Conservation (phyloP, 1,140 invertebrate species). For the Sesamia nonagrioides region DNA sequence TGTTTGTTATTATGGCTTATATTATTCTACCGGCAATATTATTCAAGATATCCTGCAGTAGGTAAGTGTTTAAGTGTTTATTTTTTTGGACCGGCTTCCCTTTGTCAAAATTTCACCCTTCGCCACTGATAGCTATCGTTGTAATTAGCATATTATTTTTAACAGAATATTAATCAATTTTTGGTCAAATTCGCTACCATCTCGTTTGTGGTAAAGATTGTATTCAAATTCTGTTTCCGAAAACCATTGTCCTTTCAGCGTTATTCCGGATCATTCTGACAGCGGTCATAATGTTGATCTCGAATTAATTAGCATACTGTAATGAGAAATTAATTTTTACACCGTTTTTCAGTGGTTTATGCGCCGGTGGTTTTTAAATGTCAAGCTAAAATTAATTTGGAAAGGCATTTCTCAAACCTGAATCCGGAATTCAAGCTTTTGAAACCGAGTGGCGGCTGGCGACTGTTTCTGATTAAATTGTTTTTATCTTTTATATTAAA, state of each 20-base stretch:
- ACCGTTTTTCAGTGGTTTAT: slow-evolving; percentile 14
- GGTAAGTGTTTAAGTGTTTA: too few species aligned
- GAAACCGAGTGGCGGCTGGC: not conserved
- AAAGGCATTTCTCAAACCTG: not conserved
- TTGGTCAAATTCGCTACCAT: not conserved
- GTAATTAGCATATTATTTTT: too few species aligned
- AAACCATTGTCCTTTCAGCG: not conserved
- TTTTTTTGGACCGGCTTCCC: too few species aligned
- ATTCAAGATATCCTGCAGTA: too few species aligned
- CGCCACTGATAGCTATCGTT: too few species aligned
- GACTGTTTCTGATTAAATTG: not conserved
- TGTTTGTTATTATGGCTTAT: too few species aligned
- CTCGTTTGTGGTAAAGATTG: not conserved
- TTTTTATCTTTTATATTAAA: too few species aligned
- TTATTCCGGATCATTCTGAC: slow-evolving; percentile 30
- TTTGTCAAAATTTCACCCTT: too few species aligned
- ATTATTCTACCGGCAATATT: too few species aligned
- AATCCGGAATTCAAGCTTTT: not conserved
- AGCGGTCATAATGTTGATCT: slow-evolving; percentile 36
- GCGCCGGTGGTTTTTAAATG: slow-evolving; percentile 19
- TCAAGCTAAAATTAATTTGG: not conserved
- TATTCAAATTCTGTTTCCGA: slow-evolving; percentile 1
- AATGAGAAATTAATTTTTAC: slow-evolving; percentile 46
- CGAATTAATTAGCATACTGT: slow-evolving; percentile 45
- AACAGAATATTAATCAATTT: not conserved